A percentile compares a stretch with the other conserved stretches of the same genome.
Evolutionary conservation across 2,113 vertebrate genomes (phyloP).

Genomic region (Nestor notabilis): DNA sequence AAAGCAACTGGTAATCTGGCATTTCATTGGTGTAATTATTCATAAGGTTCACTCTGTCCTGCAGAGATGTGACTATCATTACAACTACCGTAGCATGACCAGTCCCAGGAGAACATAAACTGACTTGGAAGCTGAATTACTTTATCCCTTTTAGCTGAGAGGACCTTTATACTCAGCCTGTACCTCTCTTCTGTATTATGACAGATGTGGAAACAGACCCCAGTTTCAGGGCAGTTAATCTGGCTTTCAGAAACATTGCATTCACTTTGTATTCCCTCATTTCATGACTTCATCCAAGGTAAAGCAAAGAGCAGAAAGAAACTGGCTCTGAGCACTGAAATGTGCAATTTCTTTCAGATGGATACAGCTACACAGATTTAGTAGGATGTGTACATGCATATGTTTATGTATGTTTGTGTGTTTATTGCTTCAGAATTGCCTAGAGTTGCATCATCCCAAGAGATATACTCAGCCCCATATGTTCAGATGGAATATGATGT

Average conservation of each 20-base stretch:
- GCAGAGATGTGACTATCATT: not conserved
- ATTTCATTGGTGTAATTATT: not conserved
- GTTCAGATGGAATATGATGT: conserved; percentile 42
- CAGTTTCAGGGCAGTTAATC: conserved; percentile 23
- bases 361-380: conserved; percentile 16
- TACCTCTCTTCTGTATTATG: not conserved
- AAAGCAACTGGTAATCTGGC: not conserved
- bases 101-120: not conserved
- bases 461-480: conserved; percentile 9
- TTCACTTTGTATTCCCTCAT: conserved; percentile 42
- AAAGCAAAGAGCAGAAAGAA: conserved; percentile 36
- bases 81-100: not conserved
- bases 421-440: conserved; percentile 43
- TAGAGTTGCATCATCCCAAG: conserved; percentile 47
- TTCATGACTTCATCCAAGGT: conserved; percentile 24
- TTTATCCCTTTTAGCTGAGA: conserved; percentile 26
- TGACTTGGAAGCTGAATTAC: conserved; percentile 26
- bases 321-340: not conserved
- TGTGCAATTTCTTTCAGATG: conserved; percentile 8
- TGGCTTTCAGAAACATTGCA: conserved; percentile 30
- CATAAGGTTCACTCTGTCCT: not conserved
- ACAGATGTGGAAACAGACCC: not conserved
- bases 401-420: conserved; percentile 42
- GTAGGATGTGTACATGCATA: conserved; percentile 47
- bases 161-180: not conserved